A percentile compares a stretch with the other conserved stretches of the same genome.
phyloP scores from a whole-genome alignment of 2,888 invertebrate genomes.

The Phragmatobia fuliginosa region DNA sequence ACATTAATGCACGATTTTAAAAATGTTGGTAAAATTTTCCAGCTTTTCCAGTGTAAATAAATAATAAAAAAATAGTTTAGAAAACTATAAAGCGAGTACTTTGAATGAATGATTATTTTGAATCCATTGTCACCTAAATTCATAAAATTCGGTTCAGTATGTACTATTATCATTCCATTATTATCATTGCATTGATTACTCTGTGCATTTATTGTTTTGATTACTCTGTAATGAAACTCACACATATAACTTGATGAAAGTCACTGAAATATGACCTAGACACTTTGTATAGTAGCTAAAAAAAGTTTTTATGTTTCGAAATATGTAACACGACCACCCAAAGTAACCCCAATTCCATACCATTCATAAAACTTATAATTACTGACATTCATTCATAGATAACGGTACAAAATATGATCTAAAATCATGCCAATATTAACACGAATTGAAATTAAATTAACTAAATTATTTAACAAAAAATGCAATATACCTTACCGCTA shows the following conservation, averaged over 20 bases:
- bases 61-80: too few species aligned
- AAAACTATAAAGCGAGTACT: too few species aligned
- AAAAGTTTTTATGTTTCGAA: conserved; percentile 17
- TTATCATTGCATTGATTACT: too few species aligned
- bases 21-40: neutral
- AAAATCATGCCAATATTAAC: conserved; percentile 64
- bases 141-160: too few species aligned
- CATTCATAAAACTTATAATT: conserved; percentile 65
- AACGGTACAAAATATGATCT: conserved; percentile 62
- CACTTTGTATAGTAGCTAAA: neutral
- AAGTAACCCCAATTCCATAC: conserved; percentile 35
- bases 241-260: neutral
- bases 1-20: neutral
- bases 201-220: neutral
- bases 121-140: too few species aligned
- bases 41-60: too few species aligned
- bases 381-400: conserved; percentile 64
- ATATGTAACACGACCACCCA: conserved; percentile 27
- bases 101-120: too few species aligned
- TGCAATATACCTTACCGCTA: conserved; percentile 22
- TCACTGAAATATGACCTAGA: neutral
- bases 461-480: conserved; percentile 34
- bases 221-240: neutral
- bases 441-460: conserved; percentile 60
- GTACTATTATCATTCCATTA: too few species aligned